Conservation (phyloP, 2,113 vertebrate genomes). For the Pituophis catenifer region DNA sequence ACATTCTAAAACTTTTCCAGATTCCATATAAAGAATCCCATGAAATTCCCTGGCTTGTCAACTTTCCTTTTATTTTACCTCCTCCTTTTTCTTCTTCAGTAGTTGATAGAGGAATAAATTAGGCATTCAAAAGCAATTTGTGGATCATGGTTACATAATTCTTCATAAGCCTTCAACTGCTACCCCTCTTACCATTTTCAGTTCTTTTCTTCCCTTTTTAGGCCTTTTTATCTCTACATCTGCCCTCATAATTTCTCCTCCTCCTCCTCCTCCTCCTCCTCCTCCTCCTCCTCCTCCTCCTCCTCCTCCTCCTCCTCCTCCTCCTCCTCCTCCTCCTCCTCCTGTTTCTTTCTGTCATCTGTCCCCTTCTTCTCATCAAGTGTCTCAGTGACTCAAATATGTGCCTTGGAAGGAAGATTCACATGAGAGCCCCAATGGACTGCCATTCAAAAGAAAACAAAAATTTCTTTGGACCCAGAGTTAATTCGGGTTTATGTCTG, state of each 20-base stretch:
- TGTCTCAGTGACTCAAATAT: neutral
- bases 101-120: fast-evolving
- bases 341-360: neutral
- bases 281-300: no score
- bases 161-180: neutral
- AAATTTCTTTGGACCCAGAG: neutral
- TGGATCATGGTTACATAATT: neutral
- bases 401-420: neutral
- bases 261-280: neutral
- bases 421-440: neutral
- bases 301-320: no score
- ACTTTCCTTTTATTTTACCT: neutral
- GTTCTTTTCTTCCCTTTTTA: neutral
- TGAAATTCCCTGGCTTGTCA: neutral
- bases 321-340: neutral
- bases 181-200: neutral
- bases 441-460: neutral
- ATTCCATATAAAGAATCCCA: neutral
- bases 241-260: neutral
- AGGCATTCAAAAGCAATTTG: neutral
- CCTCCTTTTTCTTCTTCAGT: neutral
- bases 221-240: neutral
- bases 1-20: neutral
- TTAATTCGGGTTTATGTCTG: neutral
- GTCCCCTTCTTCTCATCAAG: neutral